Conservation (phyloP, 2,113 vertebrate genomes). For the Chloropsis hardwickii region DNA sequence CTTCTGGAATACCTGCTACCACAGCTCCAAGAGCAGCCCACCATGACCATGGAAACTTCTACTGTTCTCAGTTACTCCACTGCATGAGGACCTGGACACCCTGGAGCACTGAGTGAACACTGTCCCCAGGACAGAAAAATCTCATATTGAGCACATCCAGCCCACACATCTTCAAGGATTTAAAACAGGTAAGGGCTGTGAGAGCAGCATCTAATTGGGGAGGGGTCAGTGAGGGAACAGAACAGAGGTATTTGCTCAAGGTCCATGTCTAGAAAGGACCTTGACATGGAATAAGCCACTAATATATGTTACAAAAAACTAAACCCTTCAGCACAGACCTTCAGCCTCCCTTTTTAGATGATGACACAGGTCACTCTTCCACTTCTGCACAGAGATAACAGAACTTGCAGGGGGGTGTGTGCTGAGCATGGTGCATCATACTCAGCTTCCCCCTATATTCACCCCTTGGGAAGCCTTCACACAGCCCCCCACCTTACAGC, state of each 20-base stretch:
- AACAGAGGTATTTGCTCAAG: not conserved
- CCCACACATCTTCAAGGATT: not conserved
- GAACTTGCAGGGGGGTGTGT: fast-evolving
- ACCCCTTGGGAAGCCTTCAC: not conserved
- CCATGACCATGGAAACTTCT: fast-evolving
- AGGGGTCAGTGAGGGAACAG: not conserved
- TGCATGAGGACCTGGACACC: fast-evolving
- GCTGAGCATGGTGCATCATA: fast-evolving
- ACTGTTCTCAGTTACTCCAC: fast-evolving
- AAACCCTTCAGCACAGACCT: not conserved
- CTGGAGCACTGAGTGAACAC: fast-evolving
- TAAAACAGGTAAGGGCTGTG: not conserved
- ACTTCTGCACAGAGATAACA: not conserved
- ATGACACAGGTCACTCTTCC: not conserved
- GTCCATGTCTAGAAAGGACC: not conserved
- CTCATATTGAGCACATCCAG: not conserved
- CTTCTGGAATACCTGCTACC: not conserved
- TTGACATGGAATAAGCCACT: not conserved
- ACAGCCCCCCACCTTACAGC: not conserved
- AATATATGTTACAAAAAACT: fast-evolving
- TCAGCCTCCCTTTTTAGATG: not conserved
- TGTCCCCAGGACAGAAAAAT: not conserved
- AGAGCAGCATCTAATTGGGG: fast-evolving
- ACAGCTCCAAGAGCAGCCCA: not conserved
- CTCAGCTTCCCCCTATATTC: not conserved